These are phyloP conservation scores for Acleris laterana DNA, from an alignment of 2,888 invertebrate species.

Conservation along the genomic window DNA sequence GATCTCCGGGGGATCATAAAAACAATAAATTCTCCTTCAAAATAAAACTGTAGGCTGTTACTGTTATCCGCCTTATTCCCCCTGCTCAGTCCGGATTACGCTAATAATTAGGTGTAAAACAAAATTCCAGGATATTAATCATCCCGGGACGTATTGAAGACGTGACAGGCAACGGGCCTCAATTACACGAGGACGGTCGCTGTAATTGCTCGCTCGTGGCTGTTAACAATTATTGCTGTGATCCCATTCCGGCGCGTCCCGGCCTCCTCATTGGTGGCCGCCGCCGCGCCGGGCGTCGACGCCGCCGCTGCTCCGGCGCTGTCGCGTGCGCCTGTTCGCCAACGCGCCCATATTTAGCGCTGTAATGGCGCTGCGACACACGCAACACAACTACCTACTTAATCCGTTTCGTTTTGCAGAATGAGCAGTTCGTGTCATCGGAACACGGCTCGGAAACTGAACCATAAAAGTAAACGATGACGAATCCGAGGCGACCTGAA, in stretches of 20 bases:
- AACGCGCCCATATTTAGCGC: constrained; percentile 28
- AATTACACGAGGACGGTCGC: constrained; percentile 27
- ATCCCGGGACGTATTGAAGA: constrained; percentile 20
- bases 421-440: constrained; percentile 6
- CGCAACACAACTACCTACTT: constrained; percentile 14
- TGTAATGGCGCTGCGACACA: constrained; percentile 18
- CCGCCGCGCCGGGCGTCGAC: constrained; percentile 2
- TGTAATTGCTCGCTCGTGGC: constrained; percentile 36
- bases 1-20: constrained; percentile 46
- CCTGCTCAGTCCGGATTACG: constrained; percentile 14
- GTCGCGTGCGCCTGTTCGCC: constrained; percentile 9
- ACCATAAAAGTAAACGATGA: not conserved
- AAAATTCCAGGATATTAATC: constrained; percentile 17
- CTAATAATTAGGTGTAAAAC: constrained; percentile 27
- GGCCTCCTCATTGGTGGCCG: not conserved
- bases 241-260: constrained; percentile 36
- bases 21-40: constrained; percentile 43
- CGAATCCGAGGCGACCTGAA: not conserved
- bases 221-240: constrained; percentile 37
- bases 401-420: constrained; percentile 17
- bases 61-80: not conserved
- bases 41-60: constrained; percentile 38
- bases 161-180: constrained; percentile 24
- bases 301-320: no score
- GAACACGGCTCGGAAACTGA: constrained; percentile 4